Evolutionary conservation across 2,113 vertebrate genomes (phyloP).

Genomic region (Eublepharis macularius): DNA sequence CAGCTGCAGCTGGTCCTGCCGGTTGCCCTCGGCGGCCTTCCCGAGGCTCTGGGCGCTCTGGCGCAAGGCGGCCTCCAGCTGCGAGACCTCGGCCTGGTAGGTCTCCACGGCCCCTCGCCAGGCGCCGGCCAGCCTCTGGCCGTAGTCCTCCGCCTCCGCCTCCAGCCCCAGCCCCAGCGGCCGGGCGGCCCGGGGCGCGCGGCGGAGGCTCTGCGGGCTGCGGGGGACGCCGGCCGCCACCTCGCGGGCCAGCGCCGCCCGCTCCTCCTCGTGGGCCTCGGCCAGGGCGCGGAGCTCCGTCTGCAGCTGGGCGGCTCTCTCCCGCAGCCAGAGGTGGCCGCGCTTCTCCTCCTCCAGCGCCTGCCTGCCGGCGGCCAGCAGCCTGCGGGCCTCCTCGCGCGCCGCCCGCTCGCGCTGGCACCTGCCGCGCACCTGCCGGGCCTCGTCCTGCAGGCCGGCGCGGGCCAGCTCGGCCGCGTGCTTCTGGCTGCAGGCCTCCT

Average conservation of each 20-base stretch:
- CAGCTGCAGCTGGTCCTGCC: conserved; percentile 77
- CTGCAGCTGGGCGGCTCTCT: conserved; percentile 81
- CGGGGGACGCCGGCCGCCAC: conserved; percentile 44
- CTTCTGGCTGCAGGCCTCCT: conserved; percentile 80
- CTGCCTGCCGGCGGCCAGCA: conserved; percentile 72
- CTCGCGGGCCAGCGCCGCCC: conserved; percentile 72
- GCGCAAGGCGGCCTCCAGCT: conserved; percentile 83
- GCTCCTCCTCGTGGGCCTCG: conserved; percentile 84
- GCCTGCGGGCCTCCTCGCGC: conserved; percentile 71
- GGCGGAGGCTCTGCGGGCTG: conserved; percentile 55
- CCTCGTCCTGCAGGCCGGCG: conserved; percentile 77
- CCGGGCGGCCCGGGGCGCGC: background rate
- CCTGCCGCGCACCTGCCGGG: conserved; percentile 71
- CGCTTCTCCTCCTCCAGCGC: conserved; percentile 84
- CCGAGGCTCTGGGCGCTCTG: too few species aligned
- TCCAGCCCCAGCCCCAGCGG: too few species aligned
- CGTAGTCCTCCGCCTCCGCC: conserved; percentile 82
- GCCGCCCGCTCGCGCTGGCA: conserved; percentile 79
- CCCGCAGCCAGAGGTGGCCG: conserved; percentile 83
- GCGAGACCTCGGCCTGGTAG: conserved; percentile 79
- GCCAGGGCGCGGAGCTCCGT: conserved; percentile 77
- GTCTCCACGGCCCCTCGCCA: conserved; percentile 84
- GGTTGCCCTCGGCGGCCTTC: conserved; percentile 79
- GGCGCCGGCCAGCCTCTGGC: conserved; percentile 75
- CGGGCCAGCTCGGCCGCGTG: conserved; percentile 80